Conservation (phyloP, 2,113 vertebrate genomes). For the Mormyrus iriodes region DNA sequence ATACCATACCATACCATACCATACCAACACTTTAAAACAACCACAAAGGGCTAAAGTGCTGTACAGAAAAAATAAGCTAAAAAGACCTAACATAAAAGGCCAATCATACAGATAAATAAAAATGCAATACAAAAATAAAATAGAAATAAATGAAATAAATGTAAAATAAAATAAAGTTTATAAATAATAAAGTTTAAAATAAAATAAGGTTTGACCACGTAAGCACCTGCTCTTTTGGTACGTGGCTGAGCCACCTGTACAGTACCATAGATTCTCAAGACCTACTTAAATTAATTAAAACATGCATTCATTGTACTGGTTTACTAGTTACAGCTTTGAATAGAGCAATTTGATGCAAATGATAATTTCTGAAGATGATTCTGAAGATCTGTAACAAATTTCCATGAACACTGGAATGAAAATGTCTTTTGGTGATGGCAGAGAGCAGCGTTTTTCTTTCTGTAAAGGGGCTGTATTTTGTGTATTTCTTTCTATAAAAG, state of each 20-base stretch:
- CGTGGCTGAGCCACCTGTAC: background rate
- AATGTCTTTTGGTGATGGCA: background rate
- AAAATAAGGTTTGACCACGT: background rate
- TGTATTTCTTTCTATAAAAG: background rate
- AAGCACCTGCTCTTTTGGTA: background rate
- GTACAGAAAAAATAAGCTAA: too few species aligned
- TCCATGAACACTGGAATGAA: background rate
- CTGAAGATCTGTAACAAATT: background rate
- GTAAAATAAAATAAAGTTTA: too few species aligned
- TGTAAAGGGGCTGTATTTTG: background rate
- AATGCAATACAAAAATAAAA: too few species aligned
- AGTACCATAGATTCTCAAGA: background rate
- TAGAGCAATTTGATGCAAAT: background rate
- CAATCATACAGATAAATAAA: too few species aligned
- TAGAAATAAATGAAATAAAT: too few species aligned
- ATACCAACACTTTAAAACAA: too few species aligned
- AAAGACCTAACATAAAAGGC: too few species aligned
- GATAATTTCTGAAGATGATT: background rate
- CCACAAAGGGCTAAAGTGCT: too few species aligned
- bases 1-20: too few species aligned
- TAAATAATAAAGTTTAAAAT: too few species aligned
- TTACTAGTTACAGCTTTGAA: background rate
- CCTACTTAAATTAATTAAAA: background rate
- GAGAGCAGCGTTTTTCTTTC: background rate
- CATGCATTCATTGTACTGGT: background rate